Base-by-base conservation (phyloP, 2,113 vertebrate genomes). In the Erythrocercus mccallii region DNA sequence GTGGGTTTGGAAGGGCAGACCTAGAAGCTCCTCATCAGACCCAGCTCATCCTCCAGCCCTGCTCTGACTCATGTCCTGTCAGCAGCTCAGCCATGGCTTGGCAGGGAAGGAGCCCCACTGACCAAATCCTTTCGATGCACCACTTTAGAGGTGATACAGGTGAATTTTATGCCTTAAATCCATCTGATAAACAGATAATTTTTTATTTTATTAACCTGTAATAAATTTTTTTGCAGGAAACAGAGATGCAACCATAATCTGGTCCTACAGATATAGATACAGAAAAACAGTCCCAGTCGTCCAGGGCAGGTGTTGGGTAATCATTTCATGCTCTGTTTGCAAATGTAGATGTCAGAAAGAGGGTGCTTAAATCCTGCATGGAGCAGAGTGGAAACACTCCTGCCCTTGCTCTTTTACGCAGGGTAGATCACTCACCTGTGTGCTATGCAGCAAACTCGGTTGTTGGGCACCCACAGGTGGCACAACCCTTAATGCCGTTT, bases 401-500 rank as follows among this genome's bases (percentile, higher is more conserved):
- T 91, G 56, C n/a, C 37, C 15, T 42, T 60, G 68, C 53, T 40
- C 40, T 61, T 69, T 76, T 35, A 48, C 25, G 60, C 58, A 37
- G 27, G 42, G 14, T 35, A 51, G 53, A 51, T 69, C 54, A 56
- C 57, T 44, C 45, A 23, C 31, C 28, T 16, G 35, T 2, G 3
- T 17, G 17, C 42, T 73, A 10, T 0, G 1, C 40, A 44, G 48
- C 18, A 54, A 51, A 31, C n/a, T 60, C 1, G 0, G 50, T 20
- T 42, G 20, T 35, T 45, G 58, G 1, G 4, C 8, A 33, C 16
- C 51, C 8, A 1, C 3, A 57, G 15, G 0, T 1, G 2, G 28
- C 2, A 1, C 19, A 5, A 17, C 24, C 40, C 44, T 56, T 20
- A 35, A 38, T 37, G 66, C 13, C 30, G 38, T 7, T 62, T 40